Evolutionary conservation across 2,113 vertebrate species (phyloP), one percentile per base, ranked within the genome.

Genomic region (Trematocara unimaculatum): DNA sequence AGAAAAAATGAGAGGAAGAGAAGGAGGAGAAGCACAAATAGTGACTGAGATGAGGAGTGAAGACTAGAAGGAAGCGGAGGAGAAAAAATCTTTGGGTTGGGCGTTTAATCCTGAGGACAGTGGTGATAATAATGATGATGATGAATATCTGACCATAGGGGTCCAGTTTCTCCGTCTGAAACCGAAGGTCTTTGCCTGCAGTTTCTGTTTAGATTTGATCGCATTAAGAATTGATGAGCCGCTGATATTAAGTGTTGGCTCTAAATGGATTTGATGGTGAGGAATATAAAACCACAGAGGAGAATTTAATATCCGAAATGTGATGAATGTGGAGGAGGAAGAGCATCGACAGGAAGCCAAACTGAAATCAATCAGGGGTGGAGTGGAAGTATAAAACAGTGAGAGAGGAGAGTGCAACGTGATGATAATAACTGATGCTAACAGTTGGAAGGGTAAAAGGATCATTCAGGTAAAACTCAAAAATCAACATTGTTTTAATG

Each of bases 321-420:
- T 83, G 92, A 94, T 87, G 81, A 90, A 89, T 86, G 91, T 17
- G 91, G 86, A 88, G 72, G 84, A 87, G 64, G 86, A 56, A 62
- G 64, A 82, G 60, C 90, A 84, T 84, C 79, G 89, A 90, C 87
- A 87, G 85, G 87, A 94, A 93, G 88, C 56, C 60, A 35, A 84
- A 89, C 79, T 54, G 85, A 84, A 90, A 89, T 87, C 79, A 91
- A 89, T 91, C 82, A 74, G 78, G 58, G 88, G 83, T 90, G 83
- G 54, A 42, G 54, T 9, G 29, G 84, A 82, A 87, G 86, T 31
- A 18, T 33, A 64, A 86, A 56, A 11, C 83, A 15, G 13, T 17
- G 53, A 31, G 15, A 40, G 62, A 58, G 42, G 26, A 58, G 56
- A 42, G 23, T n/a, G 4, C 15, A 77, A 12, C 4, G 26, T 13